phyloP scores from a whole-genome alignment of 2,113 vertebrate species.

The Gasterosteus nipponicus region DNA sequence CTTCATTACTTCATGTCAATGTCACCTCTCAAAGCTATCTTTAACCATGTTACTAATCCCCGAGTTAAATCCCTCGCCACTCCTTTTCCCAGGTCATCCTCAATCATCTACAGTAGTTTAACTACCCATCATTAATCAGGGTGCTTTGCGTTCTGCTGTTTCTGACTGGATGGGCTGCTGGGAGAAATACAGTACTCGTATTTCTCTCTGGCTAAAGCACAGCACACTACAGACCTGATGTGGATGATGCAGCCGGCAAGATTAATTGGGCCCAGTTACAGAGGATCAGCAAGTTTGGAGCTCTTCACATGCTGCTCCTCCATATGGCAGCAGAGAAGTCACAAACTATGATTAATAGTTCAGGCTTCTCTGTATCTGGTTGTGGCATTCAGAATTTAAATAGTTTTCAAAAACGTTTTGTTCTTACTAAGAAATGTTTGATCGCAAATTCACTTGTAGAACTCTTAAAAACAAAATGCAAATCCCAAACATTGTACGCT shows the following conservation, averaged over 20 bases:
- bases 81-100: slow-evolving; percentile 83
- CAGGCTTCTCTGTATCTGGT: slow-evolving; percentile 65
- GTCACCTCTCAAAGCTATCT: slow-evolving; percentile 6
- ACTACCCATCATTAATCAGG: slow-evolving; percentile 92
- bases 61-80: slow-evolving; percentile 5
- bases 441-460: slow-evolving; percentile 29
- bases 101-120: slow-evolving; percentile 88
- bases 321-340: slow-evolving; percentile 97
- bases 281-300: slow-evolving; percentile 96
- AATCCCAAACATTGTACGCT: slow-evolving; percentile 41
- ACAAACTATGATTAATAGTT: slow-evolving; percentile 97
- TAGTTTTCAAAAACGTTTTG: slow-evolving; percentile 50
- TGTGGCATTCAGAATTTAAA: slow-evolving; percentile 63
- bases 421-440: slow-evolving; percentile 13
- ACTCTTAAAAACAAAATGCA: slow-evolving; percentile 47
- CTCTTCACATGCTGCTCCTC: slow-evolving; percentile 95
- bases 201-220: slow-evolving; percentile 83
- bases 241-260: slow-evolving; percentile 91
- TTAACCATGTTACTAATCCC: slow-evolving; percentile 18
- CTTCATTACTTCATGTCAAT: not conserved
- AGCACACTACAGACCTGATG: slow-evolving; percentile 80
- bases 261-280: slow-evolving; percentile 97
- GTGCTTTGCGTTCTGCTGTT: slow-evolving; percentile 88
- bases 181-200: slow-evolving; percentile 88
- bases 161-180: slow-evolving; percentile 88